phyloP scores from a whole-genome alignment of 2,888 invertebrate species.

The Tridacna gigas region DNA sequence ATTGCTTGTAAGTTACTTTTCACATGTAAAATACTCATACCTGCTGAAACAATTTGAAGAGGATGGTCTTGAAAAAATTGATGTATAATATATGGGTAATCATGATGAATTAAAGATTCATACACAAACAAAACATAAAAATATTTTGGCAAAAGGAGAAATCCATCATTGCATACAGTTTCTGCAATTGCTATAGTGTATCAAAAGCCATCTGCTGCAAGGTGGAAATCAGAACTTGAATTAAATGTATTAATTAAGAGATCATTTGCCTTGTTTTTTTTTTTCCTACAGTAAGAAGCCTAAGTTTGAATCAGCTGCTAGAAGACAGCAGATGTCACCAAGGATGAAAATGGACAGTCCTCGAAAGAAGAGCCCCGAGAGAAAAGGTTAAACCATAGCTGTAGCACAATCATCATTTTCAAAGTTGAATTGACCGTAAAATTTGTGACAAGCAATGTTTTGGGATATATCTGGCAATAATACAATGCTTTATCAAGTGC shows the following conservation, averaged over 20 bases:
- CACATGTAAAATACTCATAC: no score
- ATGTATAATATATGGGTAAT: no score
- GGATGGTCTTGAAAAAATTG: no score
- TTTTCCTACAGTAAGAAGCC: conserved; percentile 35
- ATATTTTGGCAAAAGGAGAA: neutral
- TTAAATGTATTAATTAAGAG: neutral
- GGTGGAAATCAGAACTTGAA: no score
- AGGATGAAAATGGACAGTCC: conserved; percentile 48
- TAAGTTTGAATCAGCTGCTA: conserved; percentile 56
- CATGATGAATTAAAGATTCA: no score
- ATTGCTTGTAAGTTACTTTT: no score
- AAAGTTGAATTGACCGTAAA: no score
- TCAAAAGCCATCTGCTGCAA: neutral
- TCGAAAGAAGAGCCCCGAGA: conserved; percentile 50
- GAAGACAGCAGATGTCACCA: conserved; percentile 54
- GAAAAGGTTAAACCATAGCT: conserved; percentile 34
- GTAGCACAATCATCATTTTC: no score
- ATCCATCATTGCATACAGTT: neutral
- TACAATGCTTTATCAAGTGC: no score
- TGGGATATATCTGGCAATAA: no score
- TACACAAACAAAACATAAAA: neutral
- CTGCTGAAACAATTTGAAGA: no score
- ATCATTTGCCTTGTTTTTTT: neutral
- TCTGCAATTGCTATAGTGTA: neutral
- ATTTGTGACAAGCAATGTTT: no score